Evolutionary conservation across 2,888 invertebrate genomes (phyloP), one percentile per base, ranked within the genome.

Genomic region (Apantesis nais): DNA sequence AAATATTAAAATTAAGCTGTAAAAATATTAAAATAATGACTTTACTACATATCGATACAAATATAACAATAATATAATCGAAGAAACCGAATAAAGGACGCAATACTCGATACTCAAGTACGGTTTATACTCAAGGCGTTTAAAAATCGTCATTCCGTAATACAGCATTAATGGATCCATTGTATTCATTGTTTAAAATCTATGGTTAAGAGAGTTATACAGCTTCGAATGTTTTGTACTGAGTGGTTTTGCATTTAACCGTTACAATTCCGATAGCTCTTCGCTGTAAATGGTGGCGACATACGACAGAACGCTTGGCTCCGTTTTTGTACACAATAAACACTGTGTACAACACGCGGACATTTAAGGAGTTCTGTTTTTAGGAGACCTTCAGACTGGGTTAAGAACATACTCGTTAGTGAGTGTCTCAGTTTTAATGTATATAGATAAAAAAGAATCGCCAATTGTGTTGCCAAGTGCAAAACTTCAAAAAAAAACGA

Each of bases 201-300:
- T 64, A 69, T 69, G 68, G 44, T 61, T 44, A 60, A 65, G 60
- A 63, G 69, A 61, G 34, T 68, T 69, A 34, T 69, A 70, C 67
- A 70, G 58, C 68, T 72, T 76, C n/a, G 65, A 78, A 78, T 72
- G 76, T 78, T 78, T 76, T 66, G 60, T 74, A 60, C 44, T 73
- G 60, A 78, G 78, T 78, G 78, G 76, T 78, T 78, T 78, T 55
- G 70, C 78, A 78, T 78, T 78, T 70, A 73, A 64, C 60, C 62
- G 44, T 68, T 68, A 48, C 64, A 62, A 52, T 64, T 66, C 68
- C 69, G 72, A 72, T 74, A 67, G 71, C 67, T 71, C 68, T 70
- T 69, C 58, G 55, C 19, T 22, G n/a, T 48, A 25, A 61, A 62
- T 37, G 48, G 48, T 48, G 60, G 60, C 48, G 65, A 64, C 44